Evolutionary conservation across 2,888 invertebrate genomes (phyloP).

Genomic region (Aphodius sticticus): DNA sequence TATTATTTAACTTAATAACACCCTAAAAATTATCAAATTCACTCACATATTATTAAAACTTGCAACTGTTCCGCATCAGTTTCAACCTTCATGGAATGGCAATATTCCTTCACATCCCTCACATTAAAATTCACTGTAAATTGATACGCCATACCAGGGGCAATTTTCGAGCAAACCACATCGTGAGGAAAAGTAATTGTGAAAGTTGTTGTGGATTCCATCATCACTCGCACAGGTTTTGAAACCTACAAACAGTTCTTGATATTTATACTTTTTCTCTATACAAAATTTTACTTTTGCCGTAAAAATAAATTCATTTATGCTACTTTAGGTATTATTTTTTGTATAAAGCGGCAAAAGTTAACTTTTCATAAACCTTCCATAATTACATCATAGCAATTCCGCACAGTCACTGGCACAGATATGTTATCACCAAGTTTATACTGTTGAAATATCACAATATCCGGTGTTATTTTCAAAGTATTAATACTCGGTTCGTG

Average conservation of each 20-base stretch:
- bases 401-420: constrained; percentile 65
- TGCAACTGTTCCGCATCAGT: constrained; percentile 64
- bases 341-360: background rate
- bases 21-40: background rate
- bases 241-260: constrained; percentile 59
- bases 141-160: constrained; percentile 72
- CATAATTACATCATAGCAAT: constrained; percentile 64
- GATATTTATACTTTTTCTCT: background rate
- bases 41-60: constrained; percentile 69
- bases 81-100: constrained; percentile 63
- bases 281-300: background rate
- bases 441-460: constrained; percentile 70
- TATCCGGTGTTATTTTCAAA: constrained; percentile 58
- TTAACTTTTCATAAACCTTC: constrained; percentile 10
- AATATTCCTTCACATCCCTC: constrained; percentile 64
- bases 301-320: background rate
- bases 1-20: no score
- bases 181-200: constrained; percentile 60
- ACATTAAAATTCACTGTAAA: constrained; percentile 71
- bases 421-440: constrained; percentile 62
- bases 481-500: constrained; percentile 28
- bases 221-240: constrained; percentile 62
- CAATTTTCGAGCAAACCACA: constrained; percentile 65
- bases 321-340: background rate
- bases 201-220: constrained; percentile 64